Conservation (phyloP, 2,888 invertebrate genomes). For the Luffia ferchaultella region DNA sequence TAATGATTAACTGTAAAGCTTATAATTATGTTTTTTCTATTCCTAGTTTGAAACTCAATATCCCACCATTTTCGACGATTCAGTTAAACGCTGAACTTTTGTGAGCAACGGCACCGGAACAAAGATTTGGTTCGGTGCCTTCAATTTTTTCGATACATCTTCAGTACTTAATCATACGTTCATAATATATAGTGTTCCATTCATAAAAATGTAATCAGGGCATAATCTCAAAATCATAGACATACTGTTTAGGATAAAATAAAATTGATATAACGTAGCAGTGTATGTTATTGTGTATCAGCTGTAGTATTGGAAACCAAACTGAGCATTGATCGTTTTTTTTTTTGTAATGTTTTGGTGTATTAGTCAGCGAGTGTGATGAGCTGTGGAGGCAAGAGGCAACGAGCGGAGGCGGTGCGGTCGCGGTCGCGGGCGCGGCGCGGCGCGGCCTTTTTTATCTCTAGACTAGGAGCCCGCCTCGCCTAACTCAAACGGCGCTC, state of each 20-base stretch:
- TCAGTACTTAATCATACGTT: slow-evolving; percentile 61
- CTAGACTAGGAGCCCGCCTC: slow-evolving; percentile 43
- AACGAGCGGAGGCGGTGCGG: slow-evolving; percentile 10
- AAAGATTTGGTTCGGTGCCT: background rate
- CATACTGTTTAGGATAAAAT: slow-evolving; percentile 54
- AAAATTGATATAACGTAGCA: slow-evolving; percentile 47
- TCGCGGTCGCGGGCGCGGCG: background rate
- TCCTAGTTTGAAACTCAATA: background rate
- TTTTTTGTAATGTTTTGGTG: background rate
- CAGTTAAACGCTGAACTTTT: too few species aligned
- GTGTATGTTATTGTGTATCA: slow-evolving; percentile 37
- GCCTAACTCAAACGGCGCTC: slow-evolving; percentile 53
- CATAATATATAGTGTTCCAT: slow-evolving; percentile 60
- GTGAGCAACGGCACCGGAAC: background rate
- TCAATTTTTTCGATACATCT: slow-evolving; percentile 20
- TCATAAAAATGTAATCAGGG: slow-evolving; percentile 60
- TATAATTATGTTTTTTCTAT: background rate
- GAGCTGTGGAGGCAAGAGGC: slow-evolving; percentile 13
- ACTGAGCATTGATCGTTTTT: slow-evolving; percentile 21
- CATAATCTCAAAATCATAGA: slow-evolving; percentile 49
- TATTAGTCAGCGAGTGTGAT: background rate
- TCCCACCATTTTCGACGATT: background rate
- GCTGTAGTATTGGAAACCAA: slow-evolving; percentile 46
- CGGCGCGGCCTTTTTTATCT: slow-evolving; percentile 26
- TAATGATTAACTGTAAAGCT: background rate